Evolutionary conservation across 2,888 invertebrate genomes (phyloP).

Genomic region (Nymphalis c-album): DNA sequence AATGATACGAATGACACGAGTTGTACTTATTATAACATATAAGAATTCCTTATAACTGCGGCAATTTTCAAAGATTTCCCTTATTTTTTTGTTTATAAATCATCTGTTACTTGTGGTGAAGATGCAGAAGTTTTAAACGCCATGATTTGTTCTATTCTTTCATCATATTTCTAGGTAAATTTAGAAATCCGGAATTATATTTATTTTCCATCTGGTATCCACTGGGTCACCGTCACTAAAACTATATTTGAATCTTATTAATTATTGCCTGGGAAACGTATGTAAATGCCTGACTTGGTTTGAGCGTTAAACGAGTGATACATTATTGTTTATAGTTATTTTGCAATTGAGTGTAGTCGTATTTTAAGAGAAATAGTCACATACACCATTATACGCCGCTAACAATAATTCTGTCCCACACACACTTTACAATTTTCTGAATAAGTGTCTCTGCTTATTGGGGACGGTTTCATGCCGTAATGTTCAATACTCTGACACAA

Average conservation of each 20-base stretch:
- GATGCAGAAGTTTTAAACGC: too few relatives aligned
- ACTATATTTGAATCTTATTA: slow-evolving; percentile 38
- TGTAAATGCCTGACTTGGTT: slow-evolving; percentile 22
- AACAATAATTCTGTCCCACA: slow-evolving; percentile 67
- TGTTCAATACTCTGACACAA: background rate
- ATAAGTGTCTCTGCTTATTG: slow-evolving; percentile 60
- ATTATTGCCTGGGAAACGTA: slow-evolving; percentile 34
- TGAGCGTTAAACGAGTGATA: slow-evolving; percentile 32
- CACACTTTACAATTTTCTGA: slow-evolving; percentile 61
- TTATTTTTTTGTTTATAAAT: too few relatives aligned
- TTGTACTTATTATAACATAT: too few relatives aligned
- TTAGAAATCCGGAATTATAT: too few relatives aligned
- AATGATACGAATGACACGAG: too few relatives aligned
- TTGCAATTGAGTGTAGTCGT: slow-evolving; percentile 34
- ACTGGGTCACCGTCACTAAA: background rate
- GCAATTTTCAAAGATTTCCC: too few relatives aligned
- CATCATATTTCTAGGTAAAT: too few relatives aligned
- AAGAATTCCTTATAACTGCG: too few relatives aligned
- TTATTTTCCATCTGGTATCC: too few relatives aligned
- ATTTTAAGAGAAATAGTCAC: slow-evolving; percentile 35
- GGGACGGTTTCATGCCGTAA: slow-evolving; percentile 48
- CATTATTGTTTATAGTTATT: slow-evolving; percentile 34
- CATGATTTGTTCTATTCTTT: too few relatives aligned
- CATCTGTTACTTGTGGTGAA: too few relatives aligned
- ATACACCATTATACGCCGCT: slow-evolving; percentile 46